Conservation (phyloP, 2,888 invertebrate genomes). For the Parthenolecanium corni region DNA sequence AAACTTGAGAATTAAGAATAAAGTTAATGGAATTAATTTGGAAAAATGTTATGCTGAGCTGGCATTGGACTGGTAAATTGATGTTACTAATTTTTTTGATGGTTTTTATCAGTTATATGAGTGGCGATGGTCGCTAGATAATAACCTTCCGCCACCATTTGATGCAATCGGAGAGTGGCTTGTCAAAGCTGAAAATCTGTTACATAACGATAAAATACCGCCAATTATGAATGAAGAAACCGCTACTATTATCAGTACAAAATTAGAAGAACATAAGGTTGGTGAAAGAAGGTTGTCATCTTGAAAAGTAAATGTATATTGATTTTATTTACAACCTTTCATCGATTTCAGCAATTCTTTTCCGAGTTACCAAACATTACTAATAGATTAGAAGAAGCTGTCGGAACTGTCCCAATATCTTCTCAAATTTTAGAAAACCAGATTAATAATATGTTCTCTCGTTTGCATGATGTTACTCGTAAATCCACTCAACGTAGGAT, state of each 20-base stretch:
- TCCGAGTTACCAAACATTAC: conserved; percentile 64
- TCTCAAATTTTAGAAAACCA: conserved; percentile 61
- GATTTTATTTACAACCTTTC: background rate
- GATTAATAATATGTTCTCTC: conserved; percentile 64
- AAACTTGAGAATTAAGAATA: too few species aligned
- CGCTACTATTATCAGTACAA: conserved; percentile 72
- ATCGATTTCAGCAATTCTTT: conserved; percentile 55
- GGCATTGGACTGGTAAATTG: too few species aligned
- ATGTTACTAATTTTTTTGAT: too few species aligned
- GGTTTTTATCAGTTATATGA: conserved; percentile 51
- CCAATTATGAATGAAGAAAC: conserved; percentile 77
- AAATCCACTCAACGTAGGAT: conserved; percentile 72
- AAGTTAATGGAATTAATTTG: too few species aligned
- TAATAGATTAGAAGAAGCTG: conserved; percentile 62
- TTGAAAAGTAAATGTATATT: background rate
- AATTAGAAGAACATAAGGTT: conserved; percentile 73
- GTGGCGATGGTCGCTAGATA: conserved; percentile 84
- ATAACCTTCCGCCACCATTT: conserved; percentile 72
- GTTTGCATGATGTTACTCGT: conserved; percentile 61
- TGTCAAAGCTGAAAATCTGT: conserved; percentile 68
- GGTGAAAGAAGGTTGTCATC: background rate
- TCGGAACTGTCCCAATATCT: conserved; percentile 31
- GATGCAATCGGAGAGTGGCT: conserved; percentile 82
- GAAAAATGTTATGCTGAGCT: too few species aligned
- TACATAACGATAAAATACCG: conserved; percentile 72